Evolutionary conservation across 2,797 vertebrate genomes (phyloP), one percentile per base, ranked within the genome.

Genomic region (Hypotaenidia okinawae): DNA sequence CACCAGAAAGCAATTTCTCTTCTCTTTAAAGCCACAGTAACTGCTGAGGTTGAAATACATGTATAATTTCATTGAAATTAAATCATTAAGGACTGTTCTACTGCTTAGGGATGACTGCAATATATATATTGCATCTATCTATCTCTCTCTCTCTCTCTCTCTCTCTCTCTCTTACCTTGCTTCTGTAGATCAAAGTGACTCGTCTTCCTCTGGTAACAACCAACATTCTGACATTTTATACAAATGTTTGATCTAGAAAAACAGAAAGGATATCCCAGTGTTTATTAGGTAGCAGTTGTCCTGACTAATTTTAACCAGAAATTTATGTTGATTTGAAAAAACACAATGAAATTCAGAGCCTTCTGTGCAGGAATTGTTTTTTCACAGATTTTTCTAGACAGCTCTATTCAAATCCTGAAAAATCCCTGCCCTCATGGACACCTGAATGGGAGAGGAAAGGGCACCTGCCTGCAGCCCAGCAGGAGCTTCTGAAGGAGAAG

Each of bases 141-240:
- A 35, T n/a, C n/a, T n/a, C n/a, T n/a, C n/a, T n/a, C n/a, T n/a
- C n/a, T n/a, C n/a, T n/a, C n/a, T n/a, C n/a, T n/a, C n/a, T n/a
- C n/a, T n/a, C n/a, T n/a, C n/a, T n/a, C n/a, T n/a, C n/a, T 24
- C 67, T 79, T 43, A 35, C 35, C 47, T 83, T 89, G 27, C 41
- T 87, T 83, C 68, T 95, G 68, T 62, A 93, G 72, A 93, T 59
- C 57, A 67, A 89, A 95, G 82, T 47, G 12, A 58, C 51, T 81
- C 1, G 0, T 78, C 61, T 77, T 95, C 72, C 68, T 80, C 87
- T 74, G 83, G 47, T 54, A 69, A 72, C 52, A 57, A 62, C 55
- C 43, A 82, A 32, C 27, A 82, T 75, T 30, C 87, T 91, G 78
- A 76, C 14, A 41, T 63, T 69, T 45, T 73, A 43, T 35, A 63